Evolutionary conservation across 2,888 invertebrate species (phyloP).

Genomic region (Ophion costatus): DNA sequence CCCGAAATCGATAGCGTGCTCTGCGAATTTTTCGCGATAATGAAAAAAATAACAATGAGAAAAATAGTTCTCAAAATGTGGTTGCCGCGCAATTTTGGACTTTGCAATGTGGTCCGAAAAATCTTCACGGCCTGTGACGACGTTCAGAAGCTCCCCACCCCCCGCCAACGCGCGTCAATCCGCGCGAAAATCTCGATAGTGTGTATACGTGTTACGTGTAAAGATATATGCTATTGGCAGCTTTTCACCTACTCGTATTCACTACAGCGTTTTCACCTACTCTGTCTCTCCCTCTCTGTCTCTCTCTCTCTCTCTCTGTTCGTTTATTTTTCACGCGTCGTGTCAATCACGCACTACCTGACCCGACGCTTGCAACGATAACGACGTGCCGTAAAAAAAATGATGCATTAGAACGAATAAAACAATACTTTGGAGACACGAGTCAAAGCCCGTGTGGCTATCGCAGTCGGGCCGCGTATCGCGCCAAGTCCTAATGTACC

Average conservation of each 20-base stretch:
- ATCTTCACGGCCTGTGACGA: slow-evolving; percentile 27
- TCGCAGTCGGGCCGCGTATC: no score
- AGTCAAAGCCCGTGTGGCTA: slow-evolving; percentile 18
- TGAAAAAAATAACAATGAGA: slow-evolving; percentile 2
- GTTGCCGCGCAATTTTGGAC: slow-evolving; percentile 50
- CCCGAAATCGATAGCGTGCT: slow-evolving; percentile 27
- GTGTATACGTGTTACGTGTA: no score
- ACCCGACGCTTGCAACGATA: slow-evolving; percentile 12
- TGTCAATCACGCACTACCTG: slow-evolving; percentile 1
- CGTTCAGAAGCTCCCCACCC: slow-evolving; percentile 26
- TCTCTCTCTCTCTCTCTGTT: not conserved
- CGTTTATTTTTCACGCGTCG: slow-evolving; percentile 13
- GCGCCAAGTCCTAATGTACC: no score
- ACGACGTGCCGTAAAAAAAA: not conserved
- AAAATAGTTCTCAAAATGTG: slow-evolving; percentile 20
- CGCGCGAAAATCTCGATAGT: no score
- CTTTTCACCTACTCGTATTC: not conserved
- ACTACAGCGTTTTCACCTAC: not conserved
- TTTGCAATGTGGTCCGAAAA: slow-evolving; percentile 28
- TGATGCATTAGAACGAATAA: slow-evolving; percentile 6
- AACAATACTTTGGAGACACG: not conserved
- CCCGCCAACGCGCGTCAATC: not conserved
- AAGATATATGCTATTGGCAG: no score
- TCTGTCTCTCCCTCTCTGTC: not conserved
- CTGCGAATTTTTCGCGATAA: slow-evolving; percentile 1